Conservation (phyloP, 2,113 vertebrate genomes). For the Geococcyx californianus region DNA sequence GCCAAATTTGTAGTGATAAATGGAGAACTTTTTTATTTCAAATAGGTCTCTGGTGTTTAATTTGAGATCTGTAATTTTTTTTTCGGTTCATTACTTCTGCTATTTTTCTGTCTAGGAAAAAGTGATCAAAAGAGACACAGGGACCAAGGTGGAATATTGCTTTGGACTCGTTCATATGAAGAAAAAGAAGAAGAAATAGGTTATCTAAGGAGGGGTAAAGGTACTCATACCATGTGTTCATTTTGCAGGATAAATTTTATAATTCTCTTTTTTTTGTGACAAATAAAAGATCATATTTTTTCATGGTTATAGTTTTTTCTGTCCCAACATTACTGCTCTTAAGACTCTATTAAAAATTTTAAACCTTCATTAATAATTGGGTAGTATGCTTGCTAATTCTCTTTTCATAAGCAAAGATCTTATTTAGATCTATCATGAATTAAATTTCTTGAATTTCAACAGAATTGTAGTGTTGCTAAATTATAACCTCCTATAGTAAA, state of each 20-base stretch:
- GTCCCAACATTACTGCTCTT: neutral
- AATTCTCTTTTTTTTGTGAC: neutral
- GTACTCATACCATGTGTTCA: neutral
- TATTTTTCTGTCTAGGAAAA: constrained; percentile 67
- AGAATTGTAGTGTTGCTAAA: neutral
- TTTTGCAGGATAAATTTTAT: neutral
- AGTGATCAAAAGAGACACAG: constrained; percentile 50
- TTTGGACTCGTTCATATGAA: constrained; percentile 19
- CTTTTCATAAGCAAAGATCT: neutral
- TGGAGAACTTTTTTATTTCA: constrained; percentile 64
- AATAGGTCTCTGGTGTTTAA: constrained; percentile 69
- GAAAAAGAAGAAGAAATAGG: neutral
- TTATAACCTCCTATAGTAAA: neutral
- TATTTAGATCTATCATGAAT: neutral
- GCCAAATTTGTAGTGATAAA: constrained; percentile 69
- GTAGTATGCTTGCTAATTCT: neutral
- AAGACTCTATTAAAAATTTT: neutral
- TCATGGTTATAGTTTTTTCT: neutral
- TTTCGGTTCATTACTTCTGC: constrained; percentile 60
- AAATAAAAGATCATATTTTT: neutral
- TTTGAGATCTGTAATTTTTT: constrained; percentile 63
- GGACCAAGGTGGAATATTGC: constrained; percentile 30
- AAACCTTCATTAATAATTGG: neutral
- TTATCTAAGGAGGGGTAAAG: neutral
- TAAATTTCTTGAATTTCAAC: neutral